These are phyloP conservation scores for Dinomys branickii DNA, from an alignment of 2,113 vertebrate species.

Conservation along the genomic window DNA sequence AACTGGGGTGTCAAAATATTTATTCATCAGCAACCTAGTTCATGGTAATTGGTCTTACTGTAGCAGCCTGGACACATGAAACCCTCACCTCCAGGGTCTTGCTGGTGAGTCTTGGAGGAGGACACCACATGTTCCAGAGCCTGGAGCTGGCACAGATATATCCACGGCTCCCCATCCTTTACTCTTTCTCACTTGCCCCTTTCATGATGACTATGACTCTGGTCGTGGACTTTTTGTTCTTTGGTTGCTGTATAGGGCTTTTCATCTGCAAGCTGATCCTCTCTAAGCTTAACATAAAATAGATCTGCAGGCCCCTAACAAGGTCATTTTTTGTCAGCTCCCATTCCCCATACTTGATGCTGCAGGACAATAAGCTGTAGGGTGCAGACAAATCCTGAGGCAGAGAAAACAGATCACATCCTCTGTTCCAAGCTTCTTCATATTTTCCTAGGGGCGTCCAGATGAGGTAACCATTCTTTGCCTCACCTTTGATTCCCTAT, in stretches of 20 bases:
- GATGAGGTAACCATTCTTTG: not conserved
- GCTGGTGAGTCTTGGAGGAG: not conserved
- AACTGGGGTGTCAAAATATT: not conserved
- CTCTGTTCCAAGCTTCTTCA: not conserved
- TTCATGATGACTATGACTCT: not conserved
- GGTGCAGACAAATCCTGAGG: not conserved
- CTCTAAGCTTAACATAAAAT: not conserved
- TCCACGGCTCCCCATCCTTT: not conserved
- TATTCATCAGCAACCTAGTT: not conserved
- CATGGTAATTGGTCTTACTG: not conserved
- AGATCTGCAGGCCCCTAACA: not conserved
- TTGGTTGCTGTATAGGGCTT: not conserved
- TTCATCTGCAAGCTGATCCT: not conserved
- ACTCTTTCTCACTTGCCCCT: not conserved
- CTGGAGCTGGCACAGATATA: not conserved
- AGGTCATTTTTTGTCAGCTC: not conserved
- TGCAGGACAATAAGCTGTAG: not conserved
- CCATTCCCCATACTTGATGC: not conserved
- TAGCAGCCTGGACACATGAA: not conserved
- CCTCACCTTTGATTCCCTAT: not conserved
- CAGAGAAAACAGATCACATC: not conserved
- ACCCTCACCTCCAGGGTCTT: not conserved
- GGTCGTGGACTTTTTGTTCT: not conserved
- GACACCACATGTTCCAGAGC: not conserved
- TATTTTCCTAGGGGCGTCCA: not conserved